A percentile compares a stretch with the other conserved stretches of the same genome.
phyloP scores from a whole-genome alignment of 2,888 invertebrate species.

The Tigriopus californicus region DNA sequence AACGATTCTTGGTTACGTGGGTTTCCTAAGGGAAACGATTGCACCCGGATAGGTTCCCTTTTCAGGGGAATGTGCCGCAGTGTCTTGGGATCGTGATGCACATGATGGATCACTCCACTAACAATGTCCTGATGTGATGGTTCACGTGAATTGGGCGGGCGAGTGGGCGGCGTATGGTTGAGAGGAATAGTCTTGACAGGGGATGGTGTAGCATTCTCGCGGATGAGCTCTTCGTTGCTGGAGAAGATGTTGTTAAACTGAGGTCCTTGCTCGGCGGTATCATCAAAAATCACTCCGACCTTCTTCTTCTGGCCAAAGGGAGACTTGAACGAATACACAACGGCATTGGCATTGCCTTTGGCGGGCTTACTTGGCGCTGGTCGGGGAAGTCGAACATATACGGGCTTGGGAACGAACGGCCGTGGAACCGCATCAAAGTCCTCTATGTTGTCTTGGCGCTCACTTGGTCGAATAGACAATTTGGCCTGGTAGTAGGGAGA shows the following conservation, averaged over 20 bases:
- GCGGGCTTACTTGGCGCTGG: neutral
- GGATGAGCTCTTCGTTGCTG: neutral
- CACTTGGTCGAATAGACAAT: neutral
- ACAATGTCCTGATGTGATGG: neutral
- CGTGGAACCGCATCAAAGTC: neutral
- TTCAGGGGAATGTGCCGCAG: neutral
- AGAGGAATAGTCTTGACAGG: neutral
- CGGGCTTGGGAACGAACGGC: neutral
- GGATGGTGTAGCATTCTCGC: neutral
- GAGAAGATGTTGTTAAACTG: constrained; percentile 1
- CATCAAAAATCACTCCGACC: constrained; percentile 9
- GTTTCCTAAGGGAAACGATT: constrained; percentile 1
- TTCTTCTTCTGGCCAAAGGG: neutral
- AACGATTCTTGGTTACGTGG: neutral
- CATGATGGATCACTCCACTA: neutral
- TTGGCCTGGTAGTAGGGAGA: constrained; percentile 3
- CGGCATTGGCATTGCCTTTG: constrained; percentile 4
- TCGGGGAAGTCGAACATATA: neutral
- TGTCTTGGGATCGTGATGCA: neutral
- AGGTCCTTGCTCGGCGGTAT: neutral
- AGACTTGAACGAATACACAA: constrained; percentile 6
- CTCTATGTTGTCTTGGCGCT: neutral
- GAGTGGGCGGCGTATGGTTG: neutral
- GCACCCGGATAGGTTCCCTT: neutral
- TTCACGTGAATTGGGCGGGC: neutral